These are phyloP conservation scores for Melanaphis sacchari DNA, from an alignment of 1,140 invertebrate species.

Conservation along the genomic window DNA sequence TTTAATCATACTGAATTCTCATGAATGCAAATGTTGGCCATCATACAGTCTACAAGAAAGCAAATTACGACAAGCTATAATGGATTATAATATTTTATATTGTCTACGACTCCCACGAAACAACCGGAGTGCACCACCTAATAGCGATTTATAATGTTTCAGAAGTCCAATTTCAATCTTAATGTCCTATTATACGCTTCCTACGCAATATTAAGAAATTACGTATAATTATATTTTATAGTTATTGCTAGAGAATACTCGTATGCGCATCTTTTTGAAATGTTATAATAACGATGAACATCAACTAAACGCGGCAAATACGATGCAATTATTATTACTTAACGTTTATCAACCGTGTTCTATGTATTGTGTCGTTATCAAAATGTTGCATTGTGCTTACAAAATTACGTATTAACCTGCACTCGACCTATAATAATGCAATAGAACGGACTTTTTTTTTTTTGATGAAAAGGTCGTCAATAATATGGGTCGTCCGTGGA, in stretches of 20 bases:
- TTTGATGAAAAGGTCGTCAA: not conserved
- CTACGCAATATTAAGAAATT: conserved; percentile 36
- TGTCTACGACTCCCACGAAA: conserved; percentile 44
- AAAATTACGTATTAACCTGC: not conserved
- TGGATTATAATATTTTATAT: conserved; percentile 40
- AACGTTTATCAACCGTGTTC: not conserved
- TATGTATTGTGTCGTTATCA: not conserved
- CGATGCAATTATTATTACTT: not conserved
- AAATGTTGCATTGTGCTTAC: not conserved
- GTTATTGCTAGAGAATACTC: not conserved
- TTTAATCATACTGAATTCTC: not conserved
- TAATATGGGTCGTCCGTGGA: not conserved
- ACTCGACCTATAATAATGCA: not conserved
- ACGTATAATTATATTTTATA: conserved; percentile 3
- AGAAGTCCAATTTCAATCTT: conserved; percentile 27
- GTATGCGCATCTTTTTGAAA: not conserved
- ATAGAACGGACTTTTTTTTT: not conserved
- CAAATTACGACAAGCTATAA: conserved; percentile 25
- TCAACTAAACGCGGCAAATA: not conserved
- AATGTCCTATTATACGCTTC: conserved; percentile 18
- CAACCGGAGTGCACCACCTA: not conserved
- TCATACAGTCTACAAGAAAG: not conserved
- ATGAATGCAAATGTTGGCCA: conserved; percentile 22
- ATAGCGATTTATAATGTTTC: conserved; percentile 6
- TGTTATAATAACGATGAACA: conserved; percentile 1